phyloP scores from a whole-genome alignment of 2,797 vertebrate genomes.

The Simalia tracyae region DNA sequence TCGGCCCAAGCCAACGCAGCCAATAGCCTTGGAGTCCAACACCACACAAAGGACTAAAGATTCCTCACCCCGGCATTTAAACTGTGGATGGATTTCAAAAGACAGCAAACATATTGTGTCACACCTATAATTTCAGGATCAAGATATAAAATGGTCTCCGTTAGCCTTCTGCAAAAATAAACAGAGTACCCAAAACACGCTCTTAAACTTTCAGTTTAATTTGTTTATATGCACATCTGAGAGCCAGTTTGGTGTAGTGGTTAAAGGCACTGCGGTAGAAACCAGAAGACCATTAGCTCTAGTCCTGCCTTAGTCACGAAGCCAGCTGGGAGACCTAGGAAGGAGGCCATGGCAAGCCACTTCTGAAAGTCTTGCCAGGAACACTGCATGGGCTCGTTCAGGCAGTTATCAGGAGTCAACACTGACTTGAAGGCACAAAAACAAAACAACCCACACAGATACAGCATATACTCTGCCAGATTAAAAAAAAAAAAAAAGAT shows the following conservation, averaged over 20 bases:
- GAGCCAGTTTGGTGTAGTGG: neutral
- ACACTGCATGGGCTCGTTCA: neutral
- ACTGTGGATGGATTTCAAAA: neutral
- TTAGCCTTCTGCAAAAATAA: neutral
- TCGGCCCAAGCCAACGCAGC: neutral
- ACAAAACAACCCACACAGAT: neutral
- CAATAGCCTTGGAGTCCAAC: neutral
- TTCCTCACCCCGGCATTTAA: neutral
- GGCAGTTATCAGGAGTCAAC: neutral
- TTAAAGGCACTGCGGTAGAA: neutral
- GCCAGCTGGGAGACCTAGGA: neutral
- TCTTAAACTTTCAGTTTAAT: neutral
- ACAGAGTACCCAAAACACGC: neutral
- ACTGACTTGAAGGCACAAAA: neutral
- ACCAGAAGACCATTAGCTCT: neutral
- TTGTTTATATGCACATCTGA: neutral
- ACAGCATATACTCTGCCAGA: neutral
- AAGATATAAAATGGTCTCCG: neutral
- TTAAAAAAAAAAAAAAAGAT: too few species aligned
- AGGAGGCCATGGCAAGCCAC: neutral
- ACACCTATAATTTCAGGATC: neutral
- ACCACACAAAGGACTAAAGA: neutral
- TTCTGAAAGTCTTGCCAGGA: neutral
- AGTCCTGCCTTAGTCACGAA: neutral
- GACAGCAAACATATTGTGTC: constrained; percentile 6